These are phyloP conservation scores for Apis florea DNA, from an alignment of 1,140 invertebrate species.

Conservation along the genomic window DNA sequence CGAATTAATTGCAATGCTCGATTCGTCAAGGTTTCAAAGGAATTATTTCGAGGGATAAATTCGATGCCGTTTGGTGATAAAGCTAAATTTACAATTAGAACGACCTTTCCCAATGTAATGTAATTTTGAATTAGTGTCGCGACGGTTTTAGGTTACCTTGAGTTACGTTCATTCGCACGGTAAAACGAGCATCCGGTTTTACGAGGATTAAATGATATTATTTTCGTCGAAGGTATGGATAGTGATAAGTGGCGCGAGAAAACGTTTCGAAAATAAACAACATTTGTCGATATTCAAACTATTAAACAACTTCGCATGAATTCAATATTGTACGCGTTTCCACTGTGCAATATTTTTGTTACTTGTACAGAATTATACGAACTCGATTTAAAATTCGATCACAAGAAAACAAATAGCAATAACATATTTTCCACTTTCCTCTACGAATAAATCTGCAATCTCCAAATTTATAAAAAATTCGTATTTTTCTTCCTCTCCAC, in stretches of 20 bases:
- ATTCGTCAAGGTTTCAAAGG: neutral
- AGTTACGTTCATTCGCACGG: neutral
- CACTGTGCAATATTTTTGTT: no score
- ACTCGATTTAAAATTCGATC: no score
- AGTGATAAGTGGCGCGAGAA: neutral
- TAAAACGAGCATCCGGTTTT: neutral
- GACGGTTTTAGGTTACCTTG: neutral
- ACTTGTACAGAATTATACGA: no score
- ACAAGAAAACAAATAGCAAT: no score
- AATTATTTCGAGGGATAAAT: neutral
- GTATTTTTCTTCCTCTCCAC: no score
- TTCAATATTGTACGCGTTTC: no score
- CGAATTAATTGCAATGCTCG: neutral
- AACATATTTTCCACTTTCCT: no score
- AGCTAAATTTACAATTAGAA: neutral
- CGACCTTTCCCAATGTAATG: neutral
- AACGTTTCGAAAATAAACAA: neutral
- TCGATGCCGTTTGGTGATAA: no score
- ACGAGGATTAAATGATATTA: neutral
- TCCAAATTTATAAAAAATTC: no score
- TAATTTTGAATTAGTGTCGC: neutral
- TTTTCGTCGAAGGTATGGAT: neutral
- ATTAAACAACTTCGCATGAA: no score
- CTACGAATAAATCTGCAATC: no score
- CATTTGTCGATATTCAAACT: no score